phyloP scores from a whole-genome alignment of 2,888 invertebrate species.

The Furcula furcula region DNA sequence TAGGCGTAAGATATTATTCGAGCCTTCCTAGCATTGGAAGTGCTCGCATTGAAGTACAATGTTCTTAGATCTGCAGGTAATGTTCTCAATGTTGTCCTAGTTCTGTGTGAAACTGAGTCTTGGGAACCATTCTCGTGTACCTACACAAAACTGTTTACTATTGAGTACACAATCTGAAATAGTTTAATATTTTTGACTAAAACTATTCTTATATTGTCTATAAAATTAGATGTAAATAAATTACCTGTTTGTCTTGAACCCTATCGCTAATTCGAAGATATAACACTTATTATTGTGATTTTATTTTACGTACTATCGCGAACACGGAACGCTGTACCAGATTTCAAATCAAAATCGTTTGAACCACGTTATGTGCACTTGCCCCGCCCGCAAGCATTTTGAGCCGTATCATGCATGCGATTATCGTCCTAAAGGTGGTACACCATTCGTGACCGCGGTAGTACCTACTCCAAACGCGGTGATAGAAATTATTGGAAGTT shows the following conservation, averaged over 20 bases:
- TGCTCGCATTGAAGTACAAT: conserved; percentile 33
- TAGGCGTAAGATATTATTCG: conserved; percentile 2
- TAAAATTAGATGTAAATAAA: conserved; percentile 2
- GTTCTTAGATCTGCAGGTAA: conserved; percentile 16
- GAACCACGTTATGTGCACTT: too few species aligned
- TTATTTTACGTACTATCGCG: too few species aligned
- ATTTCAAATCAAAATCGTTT: too few species aligned
- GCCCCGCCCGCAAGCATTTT: too few species aligned
- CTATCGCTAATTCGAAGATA: neutral
- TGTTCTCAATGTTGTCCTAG: neutral
- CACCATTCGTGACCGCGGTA: too few species aligned
- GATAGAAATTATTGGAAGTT: neutral
- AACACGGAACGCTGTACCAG: too few species aligned
- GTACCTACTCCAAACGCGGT: too few species aligned
- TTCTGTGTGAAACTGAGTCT: neutral
- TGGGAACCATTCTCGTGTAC: neutral
- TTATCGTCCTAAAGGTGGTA: too few species aligned
- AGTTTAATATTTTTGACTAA: conserved; percentile 24
- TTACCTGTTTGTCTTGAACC: neutral
- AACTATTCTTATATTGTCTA: conserved; percentile 7
- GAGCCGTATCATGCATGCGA: too few species aligned
- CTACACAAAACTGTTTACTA: conserved; percentile 12
- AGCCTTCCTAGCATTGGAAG: conserved; percentile 22
- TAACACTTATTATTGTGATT: conserved; percentile 1
- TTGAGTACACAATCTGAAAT: conserved; percentile 13